Conservation (phyloP, 2,888 invertebrate genomes). For the Chouioia cunea region DNA sequence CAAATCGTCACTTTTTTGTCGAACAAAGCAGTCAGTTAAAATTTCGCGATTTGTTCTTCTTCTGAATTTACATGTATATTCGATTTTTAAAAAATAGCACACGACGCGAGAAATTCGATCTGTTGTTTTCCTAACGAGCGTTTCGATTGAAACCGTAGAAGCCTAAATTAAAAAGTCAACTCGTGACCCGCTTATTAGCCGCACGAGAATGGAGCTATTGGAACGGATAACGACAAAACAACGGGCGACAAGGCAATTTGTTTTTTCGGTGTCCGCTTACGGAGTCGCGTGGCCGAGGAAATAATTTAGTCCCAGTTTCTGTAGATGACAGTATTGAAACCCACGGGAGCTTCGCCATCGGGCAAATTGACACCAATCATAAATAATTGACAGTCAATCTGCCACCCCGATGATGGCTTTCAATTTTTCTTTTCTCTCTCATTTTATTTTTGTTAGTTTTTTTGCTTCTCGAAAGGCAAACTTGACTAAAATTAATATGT, state of each 20-base stretch:
- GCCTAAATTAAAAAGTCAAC: constrained; percentile 1
- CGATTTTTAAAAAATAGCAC: no score
- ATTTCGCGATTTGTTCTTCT: no score
- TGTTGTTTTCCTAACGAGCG: no score
- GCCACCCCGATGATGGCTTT: neutral
- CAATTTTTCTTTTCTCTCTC: no score
- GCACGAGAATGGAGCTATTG: neutral
- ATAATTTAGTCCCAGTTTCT: constrained; percentile 42
- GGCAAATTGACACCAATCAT: constrained; percentile 65
- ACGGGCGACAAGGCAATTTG: constrained; percentile 3
- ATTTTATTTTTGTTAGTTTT: no score
- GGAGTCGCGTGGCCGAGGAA: constrained; percentile 22
- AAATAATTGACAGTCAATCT: constrained; percentile 67
- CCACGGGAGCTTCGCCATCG: constrained; percentile 59
- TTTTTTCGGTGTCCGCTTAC: constrained; percentile 38
- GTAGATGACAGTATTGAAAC: constrained; percentile 54
- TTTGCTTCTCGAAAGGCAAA: no score
- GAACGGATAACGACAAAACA: constrained; percentile 1
- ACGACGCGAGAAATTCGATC: no score
- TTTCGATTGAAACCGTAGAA: neutral
- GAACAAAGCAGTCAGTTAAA: no score
- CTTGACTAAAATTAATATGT: constrained; percentile 27
- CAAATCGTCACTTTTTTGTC: constrained; percentile 34
- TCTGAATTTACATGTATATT: no score
- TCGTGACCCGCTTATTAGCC: constrained; percentile 6